Conservation (phyloP, 2,888 invertebrate species). For the Bembecia ichneumoniformis region DNA sequence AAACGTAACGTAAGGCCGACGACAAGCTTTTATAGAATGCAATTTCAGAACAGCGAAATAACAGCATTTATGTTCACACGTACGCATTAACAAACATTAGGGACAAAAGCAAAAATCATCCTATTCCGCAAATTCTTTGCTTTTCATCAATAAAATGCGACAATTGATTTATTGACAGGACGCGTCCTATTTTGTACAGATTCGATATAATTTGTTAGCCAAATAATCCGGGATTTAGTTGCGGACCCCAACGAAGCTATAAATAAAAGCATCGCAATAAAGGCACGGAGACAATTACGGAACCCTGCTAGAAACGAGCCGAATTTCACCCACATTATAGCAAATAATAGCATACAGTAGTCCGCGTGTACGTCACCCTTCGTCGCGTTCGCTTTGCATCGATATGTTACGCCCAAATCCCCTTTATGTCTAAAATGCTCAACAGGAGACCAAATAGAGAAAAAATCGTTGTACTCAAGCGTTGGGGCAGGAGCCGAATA, state of each 20-base stretch:
- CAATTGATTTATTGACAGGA: constrained; percentile 63
- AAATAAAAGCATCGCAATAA: constrained; percentile 45
- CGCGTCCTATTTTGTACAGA: constrained; percentile 62
- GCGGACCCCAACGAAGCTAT: constrained; percentile 34
- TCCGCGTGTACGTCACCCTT: constrained; percentile 50
- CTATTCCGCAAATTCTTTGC: constrained; percentile 36
- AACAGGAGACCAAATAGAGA: constrained; percentile 46
- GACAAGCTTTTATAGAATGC: too few relatives aligned
- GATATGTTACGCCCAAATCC: constrained; percentile 62
- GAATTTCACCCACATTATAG: constrained; percentile 69
- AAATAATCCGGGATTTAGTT: constrained; percentile 68
- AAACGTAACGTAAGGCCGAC: too few relatives aligned
- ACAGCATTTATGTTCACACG: background rate
- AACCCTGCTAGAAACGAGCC: constrained; percentile 52
- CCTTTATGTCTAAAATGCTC: constrained; percentile 64
- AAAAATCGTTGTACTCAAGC: constrained; percentile 42
- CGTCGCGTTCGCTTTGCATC: constrained; percentile 32
- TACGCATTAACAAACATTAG: constrained; percentile 18
- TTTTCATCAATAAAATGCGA: constrained; percentile 57
- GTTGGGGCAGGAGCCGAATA: constrained; percentile 34
- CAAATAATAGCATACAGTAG: constrained; percentile 68
- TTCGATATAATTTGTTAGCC: constrained; percentile 70
- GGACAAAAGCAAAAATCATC: constrained; percentile 29
- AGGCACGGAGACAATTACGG: constrained; percentile 62
- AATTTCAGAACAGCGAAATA: too few relatives aligned